Conservation (phyloP, 2,888 invertebrate genomes). For the Lithophane leautieri region DNA sequence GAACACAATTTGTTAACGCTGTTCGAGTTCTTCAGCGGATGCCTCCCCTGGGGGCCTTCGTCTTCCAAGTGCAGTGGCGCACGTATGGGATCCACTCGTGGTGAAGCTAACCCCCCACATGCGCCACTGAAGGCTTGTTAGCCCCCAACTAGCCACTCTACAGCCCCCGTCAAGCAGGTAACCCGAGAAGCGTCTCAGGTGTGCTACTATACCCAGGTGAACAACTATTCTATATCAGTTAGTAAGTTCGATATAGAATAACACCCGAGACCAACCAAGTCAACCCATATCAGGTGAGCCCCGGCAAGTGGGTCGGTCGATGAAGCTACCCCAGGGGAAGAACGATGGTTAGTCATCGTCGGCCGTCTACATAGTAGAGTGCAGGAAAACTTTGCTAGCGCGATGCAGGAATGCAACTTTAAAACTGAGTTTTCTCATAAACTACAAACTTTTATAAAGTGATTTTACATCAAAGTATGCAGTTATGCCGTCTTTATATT, state of each 20-base stretch:
- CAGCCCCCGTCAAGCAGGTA: slow-evolving; percentile 43
- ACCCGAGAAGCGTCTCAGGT: slow-evolving; percentile 47
- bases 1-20: slow-evolving; percentile 27
- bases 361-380: background rate
- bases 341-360: slow-evolving; percentile 15
- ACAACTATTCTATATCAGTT: background rate
- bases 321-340: slow-evolving; percentile 63
- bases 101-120: slow-evolving; percentile 30
- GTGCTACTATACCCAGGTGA: slow-evolving; percentile 43
- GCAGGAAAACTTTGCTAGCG: slow-evolving; percentile 47
- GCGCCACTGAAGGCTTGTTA: slow-evolving; percentile 35
- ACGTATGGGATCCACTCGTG: slow-evolving; percentile 33
- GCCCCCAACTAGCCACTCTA: slow-evolving; percentile 51
- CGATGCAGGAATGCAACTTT: slow-evolving; percentile 37
- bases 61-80: slow-evolving; percentile 48
- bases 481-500: background rate
- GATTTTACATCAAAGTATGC: background rate
- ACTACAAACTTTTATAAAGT: background rate
- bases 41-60: slow-evolving; percentile 60
- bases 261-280: slow-evolving; percentile 48
- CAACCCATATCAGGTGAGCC: slow-evolving; percentile 25
- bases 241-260: background rate
- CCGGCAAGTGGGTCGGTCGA: slow-evolving; percentile 54
- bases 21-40: slow-evolving; percentile 45
- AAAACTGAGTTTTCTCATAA: background rate